Base-by-base conservation (phyloP, 2,888 invertebrate genomes). In the Taphrorychus bicolor region DNA sequence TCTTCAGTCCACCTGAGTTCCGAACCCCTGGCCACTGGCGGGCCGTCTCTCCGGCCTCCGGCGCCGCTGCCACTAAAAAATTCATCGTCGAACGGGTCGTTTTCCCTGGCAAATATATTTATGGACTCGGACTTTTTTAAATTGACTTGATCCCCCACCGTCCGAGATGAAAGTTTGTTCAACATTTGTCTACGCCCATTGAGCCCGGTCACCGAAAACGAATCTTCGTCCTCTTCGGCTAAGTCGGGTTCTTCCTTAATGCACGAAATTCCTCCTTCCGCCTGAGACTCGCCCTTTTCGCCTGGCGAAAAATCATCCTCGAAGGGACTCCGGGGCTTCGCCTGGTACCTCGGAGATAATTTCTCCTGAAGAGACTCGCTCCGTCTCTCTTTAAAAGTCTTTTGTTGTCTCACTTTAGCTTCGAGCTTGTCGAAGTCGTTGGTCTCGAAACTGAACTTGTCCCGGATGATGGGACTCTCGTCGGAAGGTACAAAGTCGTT, bases 111-210 rank as follows among this genome's bases (percentile, higher is more conserved):
- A 83, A 95, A 95, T 75, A 95, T 95, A 81, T 95, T 94, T 5
- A 94, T 91, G 2, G 94, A 94, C 78, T 94, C 94, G 0, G 94
- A 94, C 81, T 95, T 95, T 77, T 92, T 92, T 53, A 94, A 88
- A 76, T 91, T 87, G 61, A 87, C 85, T 70, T 89, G 24, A 14
- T 45, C 89, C 32, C 74, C 17, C 11, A 11, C 71, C 41, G 76
- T 70, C 53, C 76, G 76, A 61, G 59, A 78, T 4, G 79, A 73
- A 22, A 80, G 72, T 56, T 77, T 75, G 7, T 73, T 73, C 9
- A 77, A 72, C n/a, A 78, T 75, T 72, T 76, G 79, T 70, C 77
- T 80, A 22, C 76, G 72, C 1, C 77, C 71, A 49, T 73, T 72
- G 17, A 75, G 66, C 24, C 75, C 51, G 32, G 58, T 60, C 49